These are phyloP conservation scores for Xiphorhynchus elegans DNA, from an alignment of 2,113 vertebrate species.

Conservation along the genomic window DNA sequence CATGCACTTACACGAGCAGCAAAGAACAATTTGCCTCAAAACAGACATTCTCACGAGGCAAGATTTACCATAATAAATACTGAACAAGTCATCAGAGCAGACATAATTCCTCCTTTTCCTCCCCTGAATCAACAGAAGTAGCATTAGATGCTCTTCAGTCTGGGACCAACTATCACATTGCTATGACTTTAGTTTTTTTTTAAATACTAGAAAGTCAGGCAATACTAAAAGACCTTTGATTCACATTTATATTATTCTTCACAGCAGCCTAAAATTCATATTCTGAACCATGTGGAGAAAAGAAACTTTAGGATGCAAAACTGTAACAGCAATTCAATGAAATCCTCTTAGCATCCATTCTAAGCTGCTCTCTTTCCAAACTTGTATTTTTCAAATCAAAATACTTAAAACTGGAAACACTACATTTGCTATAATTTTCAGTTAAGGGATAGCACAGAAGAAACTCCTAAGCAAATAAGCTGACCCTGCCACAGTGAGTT, in stretches of 20 bases:
- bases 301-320: not conserved
- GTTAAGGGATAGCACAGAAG: not conserved
- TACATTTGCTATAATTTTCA: not conserved
- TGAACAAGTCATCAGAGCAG: not conserved
- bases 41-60: not conserved
- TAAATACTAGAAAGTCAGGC: not conserved
- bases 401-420: not conserved
- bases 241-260: not conserved
- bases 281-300: not conserved
- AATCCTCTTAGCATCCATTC: not conserved
- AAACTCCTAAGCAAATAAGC: not conserved
- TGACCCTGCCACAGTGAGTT: conserved; percentile 10
- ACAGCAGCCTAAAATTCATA: not conserved
- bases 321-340: not conserved
- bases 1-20: not conserved
- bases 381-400: not conserved
- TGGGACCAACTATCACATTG: not conserved
- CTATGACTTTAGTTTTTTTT: not conserved
- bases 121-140: not conserved
- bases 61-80: not conserved
- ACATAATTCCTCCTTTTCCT: not conserved
- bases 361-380: not conserved
- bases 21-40: not conserved
- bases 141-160: not conserved
- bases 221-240: not conserved